Base-by-base conservation (phyloP, 2,888 invertebrate species). In the Drosophila eohydei region DNA sequence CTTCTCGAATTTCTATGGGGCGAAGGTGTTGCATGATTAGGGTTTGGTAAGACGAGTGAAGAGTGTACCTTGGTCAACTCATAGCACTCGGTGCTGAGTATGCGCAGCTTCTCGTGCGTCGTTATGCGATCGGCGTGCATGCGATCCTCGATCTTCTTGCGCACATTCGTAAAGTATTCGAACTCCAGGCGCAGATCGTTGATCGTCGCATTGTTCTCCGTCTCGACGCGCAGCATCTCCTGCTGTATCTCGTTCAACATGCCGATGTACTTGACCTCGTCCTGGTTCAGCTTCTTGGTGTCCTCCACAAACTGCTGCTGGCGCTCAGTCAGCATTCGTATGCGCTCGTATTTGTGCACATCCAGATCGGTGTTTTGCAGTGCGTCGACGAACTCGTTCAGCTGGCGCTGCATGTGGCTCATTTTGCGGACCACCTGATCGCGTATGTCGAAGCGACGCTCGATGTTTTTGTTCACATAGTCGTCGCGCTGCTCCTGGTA, bases 251-350 rank as follows among this genome's bases (percentile, higher is more conserved):
- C 85, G 9, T 44, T 67, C 4, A 70, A 66, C 21, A 46, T 48
- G 2, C 55, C 69, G 0, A 71, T 55, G 65, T 55, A 72, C 8
- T 65, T 71, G n/a, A 71, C 46, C 60, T 91, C 92, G 30, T 84
- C 70, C 4, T 80, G 70, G 8, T 82, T 87, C 3, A 92, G 77
- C 28, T 83, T 90, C 3, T 59, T 58, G 0, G 83, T 78, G 50
- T 92, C 92, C 0, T 56, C 66, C 7, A 88, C 77, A 34, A 92
- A 92, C 30, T 68, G 80, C 5, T 80, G 69, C 63, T 92, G 92
- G 0, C 90, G 89, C 21, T 92, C 86, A 61, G 89, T 90, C 5
- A 90, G 76, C 50, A 66, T 54, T 4, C 82, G 66, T 4, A 91
- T 88, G 3, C 86, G 81, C 51, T 91, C 89, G 30, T 90, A 88